These are phyloP conservation scores for Arctia plantaginis DNA, from an alignment of 2,888 invertebrate genomes.

Conservation along the genomic window DNA sequence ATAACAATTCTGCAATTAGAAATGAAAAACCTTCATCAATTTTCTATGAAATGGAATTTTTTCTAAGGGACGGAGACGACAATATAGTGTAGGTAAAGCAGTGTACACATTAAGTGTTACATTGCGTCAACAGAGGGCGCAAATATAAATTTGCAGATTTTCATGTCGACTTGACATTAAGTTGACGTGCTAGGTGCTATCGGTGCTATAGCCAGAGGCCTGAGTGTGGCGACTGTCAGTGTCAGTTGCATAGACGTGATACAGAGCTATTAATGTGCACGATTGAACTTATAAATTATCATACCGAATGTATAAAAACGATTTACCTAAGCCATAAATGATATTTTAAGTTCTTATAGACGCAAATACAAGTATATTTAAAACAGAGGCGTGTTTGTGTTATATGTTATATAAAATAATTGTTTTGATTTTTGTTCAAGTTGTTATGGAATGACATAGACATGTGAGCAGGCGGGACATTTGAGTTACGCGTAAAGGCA, in stretches of 20 bases:
- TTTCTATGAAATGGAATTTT: not conserved
- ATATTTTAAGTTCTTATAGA: conserved; percentile 30
- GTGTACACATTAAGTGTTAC: not conserved
- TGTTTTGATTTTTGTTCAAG: conserved; percentile 42
- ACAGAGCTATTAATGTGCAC: conserved; percentile 66
- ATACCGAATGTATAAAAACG: conserved; percentile 52
- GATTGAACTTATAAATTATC: conserved; percentile 58
- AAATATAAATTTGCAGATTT: not conserved
- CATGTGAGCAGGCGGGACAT: conserved; percentile 76
- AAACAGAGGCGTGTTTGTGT: conserved; percentile 51
- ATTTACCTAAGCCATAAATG: conserved; percentile 55
- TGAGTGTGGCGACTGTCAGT: conserved; percentile 7
- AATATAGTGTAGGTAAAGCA: conserved; percentile 18
- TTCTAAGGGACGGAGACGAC: not conserved
- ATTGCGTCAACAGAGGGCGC: conserved; percentile 18
- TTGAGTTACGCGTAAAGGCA: conserved; percentile 50
- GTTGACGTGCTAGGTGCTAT: not conserved
- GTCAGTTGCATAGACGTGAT: conserved; percentile 36
- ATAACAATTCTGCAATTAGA: not conserved
- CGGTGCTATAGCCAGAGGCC: not conserved
- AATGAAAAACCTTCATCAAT: not conserved
- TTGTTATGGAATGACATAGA: conserved; percentile 69
- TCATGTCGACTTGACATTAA: not conserved
- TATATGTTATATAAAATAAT: conserved; percentile 38
- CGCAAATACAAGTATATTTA: conserved; percentile 6